Evolutionary conservation across 2,888 invertebrate species (phyloP), one percentile per base, ranked within the genome.

Genomic region (Lasioglossum lativentre): DNA sequence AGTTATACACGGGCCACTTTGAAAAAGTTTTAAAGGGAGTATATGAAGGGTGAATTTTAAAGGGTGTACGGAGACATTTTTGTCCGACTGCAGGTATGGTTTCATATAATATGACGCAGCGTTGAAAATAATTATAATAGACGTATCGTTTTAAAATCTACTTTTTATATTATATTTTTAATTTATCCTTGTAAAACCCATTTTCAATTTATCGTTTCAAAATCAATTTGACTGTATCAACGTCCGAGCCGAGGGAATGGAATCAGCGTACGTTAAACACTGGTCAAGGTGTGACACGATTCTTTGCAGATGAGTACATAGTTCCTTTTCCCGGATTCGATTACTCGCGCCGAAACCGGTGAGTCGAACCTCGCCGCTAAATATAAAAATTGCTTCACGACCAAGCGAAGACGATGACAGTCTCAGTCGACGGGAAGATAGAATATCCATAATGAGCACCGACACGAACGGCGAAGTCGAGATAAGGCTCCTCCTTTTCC

Each of bases 371-470:
- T 70, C 56, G 76, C 42, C 23, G 79, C 88, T 88, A 89, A 92
- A 91, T 88, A 91, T 90, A 91, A 90, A 80, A 88, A 87, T 91
- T 87, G 89, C 89, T 83, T 85, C 86, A 83, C 84, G 70, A 68
- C 71, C 66, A 14, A 63, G 30, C 63, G 30, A 63, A 63, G 63
- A 63, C 78, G 40, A 75, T 79, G 81, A 52, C 34, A 52, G 52
- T 23, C 52, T 68, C 34, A 42, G 19, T 14, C 38, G 66, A 42
- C 66, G 47, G 23, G 12, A 66, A 47, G 77, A 89, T 85, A 85
- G 78, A 73, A 42, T n/a, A n/a, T 19, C 68, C 66, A 38, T 59
- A 52, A 52, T 42, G 70, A 45, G 27, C 52, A 52, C 82, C 81
- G 78, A 78, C 73, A 71, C 79, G 59, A 85, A 73, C 66, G 59